Base-by-base conservation (phyloP, 2,797 vertebrate species). In the Cryptoblepharus egeriae region DNA sequence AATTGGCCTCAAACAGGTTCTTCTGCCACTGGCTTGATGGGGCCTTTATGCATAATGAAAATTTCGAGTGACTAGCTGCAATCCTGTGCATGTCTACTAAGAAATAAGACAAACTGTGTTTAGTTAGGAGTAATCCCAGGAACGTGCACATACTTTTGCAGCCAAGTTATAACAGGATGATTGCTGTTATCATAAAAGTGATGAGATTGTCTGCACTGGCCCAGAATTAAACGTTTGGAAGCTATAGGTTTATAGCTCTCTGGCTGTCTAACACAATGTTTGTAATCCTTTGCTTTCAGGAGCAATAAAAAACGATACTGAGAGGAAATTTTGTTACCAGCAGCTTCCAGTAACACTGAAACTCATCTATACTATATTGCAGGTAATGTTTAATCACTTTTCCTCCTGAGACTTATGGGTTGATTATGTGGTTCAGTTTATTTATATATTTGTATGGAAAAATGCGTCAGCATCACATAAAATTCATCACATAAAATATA, bases 341-440 rank as follows among this genome's bases (percentile, higher is more conserved):
- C 97, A 99, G 85, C 98, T 99, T 78, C 98, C 98, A 45, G 97
- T 98, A 86, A 98, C 98, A 11, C 89, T 99, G 90, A 98, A 97
- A 94, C 97, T 99, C n/a, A 98, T 99, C 91, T 98, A 99, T 93
- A 99, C 98, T 63, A 96, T 99, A 92, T 95, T 99, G 76, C 98
- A 99, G 98, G 99, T 99, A 96, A 79, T 28, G 5, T 4, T 79
- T 71, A 71, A 49, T 58, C 77, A n/a, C 75, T 80, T 57, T 83
- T 81, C 69, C 81, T 85, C 71, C 58, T 65, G 64, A 52, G 57
- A 22, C 24, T 88, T 85, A 76, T 37, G 77, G 63, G 83, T 81
- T 88, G 32, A 28, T 78, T 85, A 83, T 71, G 22, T 45, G 39
- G 1, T n/a, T n/a, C n/a, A n/a, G n/a, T n/a, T n/a, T n/a, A n/a